These are phyloP conservation scores for Aplodontia rufa DNA, from an alignment of 2,113 vertebrate genomes.

Conservation along the genomic window DNA sequence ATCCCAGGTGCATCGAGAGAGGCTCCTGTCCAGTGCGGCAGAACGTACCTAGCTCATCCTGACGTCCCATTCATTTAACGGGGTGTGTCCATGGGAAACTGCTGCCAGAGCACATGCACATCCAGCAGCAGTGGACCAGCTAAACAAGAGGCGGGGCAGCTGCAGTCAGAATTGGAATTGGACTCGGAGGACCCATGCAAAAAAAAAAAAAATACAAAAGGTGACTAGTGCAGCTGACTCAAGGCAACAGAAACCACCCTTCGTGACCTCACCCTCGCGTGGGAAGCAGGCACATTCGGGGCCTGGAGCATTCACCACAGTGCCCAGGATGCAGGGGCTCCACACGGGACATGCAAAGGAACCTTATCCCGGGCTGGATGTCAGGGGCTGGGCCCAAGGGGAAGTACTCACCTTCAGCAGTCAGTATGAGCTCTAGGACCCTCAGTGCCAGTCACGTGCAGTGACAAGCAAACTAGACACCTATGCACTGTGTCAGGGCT, in stretches of 20 bases:
- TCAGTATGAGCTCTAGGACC: background rate
- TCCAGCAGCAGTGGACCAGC: conserved; percentile 74
- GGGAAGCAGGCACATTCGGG: background rate
- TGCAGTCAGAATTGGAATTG: conserved; percentile 67
- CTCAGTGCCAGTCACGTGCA: background rate
- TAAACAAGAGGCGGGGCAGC: conserved; percentile 75
- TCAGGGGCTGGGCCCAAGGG: background rate
- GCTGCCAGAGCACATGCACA: conserved; percentile 77
- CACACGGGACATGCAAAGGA: conserved; percentile 31
- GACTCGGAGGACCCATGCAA: conserved; percentile 75
- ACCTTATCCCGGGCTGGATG: background rate
- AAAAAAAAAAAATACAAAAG: conserved; percentile 56
- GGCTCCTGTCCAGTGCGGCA: conserved; percentile 56
- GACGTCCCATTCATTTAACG: conserved; percentile 75
- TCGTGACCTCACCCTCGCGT: conserved; percentile 2
- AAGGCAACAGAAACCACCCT: conserved; percentile 54
- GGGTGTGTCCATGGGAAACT: conserved; percentile 67
- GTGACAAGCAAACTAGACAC: background rate
- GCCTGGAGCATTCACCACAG: background rate
- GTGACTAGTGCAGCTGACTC: conserved; percentile 55
- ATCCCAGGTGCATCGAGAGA: conserved; percentile 52
- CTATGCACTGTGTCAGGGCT: background rate
- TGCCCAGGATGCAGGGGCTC: background rate
- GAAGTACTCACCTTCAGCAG: conserved; percentile 55
- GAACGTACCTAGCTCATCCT: conserved; percentile 74